Evolutionary conservation across 2,113 vertebrate species (phyloP).

Genomic region (Ictalurus punctatus): DNA sequence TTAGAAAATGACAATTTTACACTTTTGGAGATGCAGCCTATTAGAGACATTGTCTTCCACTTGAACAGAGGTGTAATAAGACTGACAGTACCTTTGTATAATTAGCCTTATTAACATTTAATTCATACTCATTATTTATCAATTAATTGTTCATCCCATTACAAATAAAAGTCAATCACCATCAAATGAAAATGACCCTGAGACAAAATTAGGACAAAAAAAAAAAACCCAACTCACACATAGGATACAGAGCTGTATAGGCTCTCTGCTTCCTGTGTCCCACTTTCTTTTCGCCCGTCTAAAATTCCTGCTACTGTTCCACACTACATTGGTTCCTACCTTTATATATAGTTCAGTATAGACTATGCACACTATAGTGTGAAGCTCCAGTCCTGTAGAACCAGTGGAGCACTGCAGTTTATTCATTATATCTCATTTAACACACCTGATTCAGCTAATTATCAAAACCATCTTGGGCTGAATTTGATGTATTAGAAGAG

Average conservation of each 20-base stretch:
- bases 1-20: background rate
- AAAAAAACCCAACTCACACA: background rate
- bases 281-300: conserved; percentile 29
- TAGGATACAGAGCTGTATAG: background rate
- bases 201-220: background rate
- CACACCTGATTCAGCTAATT: conserved; percentile 5
- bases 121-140: background rate
- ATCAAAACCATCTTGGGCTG: background rate
- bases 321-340: conserved; percentile 31
- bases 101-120: background rate
- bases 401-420: background rate
- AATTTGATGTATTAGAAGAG: background rate
- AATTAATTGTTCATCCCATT: background rate
- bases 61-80: background rate
- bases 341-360: conserved; percentile 9
- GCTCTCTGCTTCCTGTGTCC: conserved; percentile 28
- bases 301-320: conserved; percentile 20
- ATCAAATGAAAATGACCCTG: conserved; percentile 26
- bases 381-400: background rate
- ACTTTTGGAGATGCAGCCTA: background rate
- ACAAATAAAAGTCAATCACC: background rate
- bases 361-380: background rate
- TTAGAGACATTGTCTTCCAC: background rate
- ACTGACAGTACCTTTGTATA: background rate
- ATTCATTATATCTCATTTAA: conserved; percentile 10